phyloP scores from a whole-genome alignment of 1,140 invertebrate species.

The Diabrotica undecimpunctata region DNA sequence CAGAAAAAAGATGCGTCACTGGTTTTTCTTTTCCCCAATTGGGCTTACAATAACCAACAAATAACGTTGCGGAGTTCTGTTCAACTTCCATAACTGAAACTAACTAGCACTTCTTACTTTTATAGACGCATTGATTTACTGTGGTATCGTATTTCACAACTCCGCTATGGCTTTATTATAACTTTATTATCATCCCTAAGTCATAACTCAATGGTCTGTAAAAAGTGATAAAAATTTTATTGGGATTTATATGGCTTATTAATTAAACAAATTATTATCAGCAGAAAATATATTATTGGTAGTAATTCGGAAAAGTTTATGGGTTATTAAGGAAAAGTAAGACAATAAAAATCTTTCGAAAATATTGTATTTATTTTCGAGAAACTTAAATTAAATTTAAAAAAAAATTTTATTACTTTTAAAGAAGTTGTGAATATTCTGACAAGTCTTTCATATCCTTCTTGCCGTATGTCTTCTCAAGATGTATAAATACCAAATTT shows the following conservation, averaged over 20 bases:
- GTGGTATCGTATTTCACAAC: conserved; percentile 15
- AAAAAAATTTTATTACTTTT: too few species aligned
- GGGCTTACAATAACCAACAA: conserved; percentile 22
- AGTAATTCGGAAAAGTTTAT: not conserved
- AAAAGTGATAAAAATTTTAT: not conserved
- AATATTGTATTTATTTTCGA: too few species aligned
- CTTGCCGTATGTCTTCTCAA: too few species aligned
- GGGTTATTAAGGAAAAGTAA: not conserved
- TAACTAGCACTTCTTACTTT: conserved; percentile 36
- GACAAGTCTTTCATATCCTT: too few species aligned
- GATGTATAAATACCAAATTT: too few species aligned
- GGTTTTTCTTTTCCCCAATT: conserved; percentile 29
- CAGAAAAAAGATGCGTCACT: too few species aligned
- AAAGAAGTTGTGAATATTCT: too few species aligned
- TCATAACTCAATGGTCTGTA: not conserved
- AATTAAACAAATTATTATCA: not conserved
- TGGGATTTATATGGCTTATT: not conserved
- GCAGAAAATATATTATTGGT: not conserved
- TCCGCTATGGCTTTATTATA: conserved; percentile 2
- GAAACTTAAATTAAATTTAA: too few species aligned
- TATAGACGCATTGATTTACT: conserved; percentile 32
- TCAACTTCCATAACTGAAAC: conserved; percentile 29
- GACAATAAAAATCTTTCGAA: too few species aligned
- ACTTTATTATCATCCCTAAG: not conserved
- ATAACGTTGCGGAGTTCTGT: conserved; percentile 25